These are phyloP conservation scores for Syrrhaptes paradoxus DNA, from an alignment of 2,113 vertebrate genomes.

Conservation along the genomic window DNA sequence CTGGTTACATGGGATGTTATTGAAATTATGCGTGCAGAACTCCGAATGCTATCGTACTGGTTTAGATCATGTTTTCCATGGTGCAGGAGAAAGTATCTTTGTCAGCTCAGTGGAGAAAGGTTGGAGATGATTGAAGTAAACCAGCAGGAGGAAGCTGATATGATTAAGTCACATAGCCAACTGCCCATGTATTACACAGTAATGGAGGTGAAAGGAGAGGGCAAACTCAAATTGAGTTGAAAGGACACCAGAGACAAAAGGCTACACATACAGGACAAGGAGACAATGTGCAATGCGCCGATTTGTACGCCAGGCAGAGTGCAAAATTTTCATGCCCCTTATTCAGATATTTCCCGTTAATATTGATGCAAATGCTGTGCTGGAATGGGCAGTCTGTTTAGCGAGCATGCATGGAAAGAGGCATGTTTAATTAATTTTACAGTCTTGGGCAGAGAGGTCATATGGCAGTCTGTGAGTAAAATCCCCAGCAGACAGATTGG, in stretches of 20 bases:
- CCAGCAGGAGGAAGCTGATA: constrained; percentile 29
- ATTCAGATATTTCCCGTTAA: not conserved
- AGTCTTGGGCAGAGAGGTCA: not conserved
- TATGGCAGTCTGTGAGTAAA: not conserved
- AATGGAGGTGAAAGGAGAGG: constrained; percentile 52
- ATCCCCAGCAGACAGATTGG: not conserved
- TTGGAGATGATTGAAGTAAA: constrained; percentile 62
- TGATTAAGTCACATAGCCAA: constrained; percentile 50
- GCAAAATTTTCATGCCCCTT: not conserved
- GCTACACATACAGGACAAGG: not conserved
- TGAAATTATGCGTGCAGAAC: constrained; percentile 45
- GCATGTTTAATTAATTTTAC: constrained; percentile 36
- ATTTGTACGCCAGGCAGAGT: not conserved
- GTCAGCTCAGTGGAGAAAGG: constrained; percentile 41
- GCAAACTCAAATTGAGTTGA: constrained; percentile 48
- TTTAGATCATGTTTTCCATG: constrained; percentile 1
- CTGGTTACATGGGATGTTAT: not conserved
- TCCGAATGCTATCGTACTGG: not conserved
- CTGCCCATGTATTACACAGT: constrained; percentile 46
- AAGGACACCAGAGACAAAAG: constrained; percentile 51
- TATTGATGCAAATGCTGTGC: not conserved
- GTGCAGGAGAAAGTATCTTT: constrained; percentile 12
- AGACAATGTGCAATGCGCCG: not conserved
- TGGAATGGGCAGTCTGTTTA: not conserved
- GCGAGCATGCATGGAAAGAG: not conserved